These are phyloP conservation scores for Mus caroli DNA, from an alignment of 2,797 vertebrate genomes.

Conservation along the genomic window DNA sequence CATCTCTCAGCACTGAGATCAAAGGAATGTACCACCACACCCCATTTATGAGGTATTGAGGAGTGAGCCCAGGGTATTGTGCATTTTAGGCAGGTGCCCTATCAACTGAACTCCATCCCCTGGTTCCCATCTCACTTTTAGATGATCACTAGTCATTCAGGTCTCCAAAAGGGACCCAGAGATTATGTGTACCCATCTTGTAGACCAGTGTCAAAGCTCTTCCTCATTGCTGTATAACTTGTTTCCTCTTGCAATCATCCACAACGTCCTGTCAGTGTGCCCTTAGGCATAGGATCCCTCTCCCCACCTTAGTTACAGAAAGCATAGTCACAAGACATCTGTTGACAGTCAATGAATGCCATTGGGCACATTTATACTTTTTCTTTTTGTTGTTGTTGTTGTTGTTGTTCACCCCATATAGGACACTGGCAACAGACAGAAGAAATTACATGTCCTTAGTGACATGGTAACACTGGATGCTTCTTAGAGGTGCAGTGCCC, in stretches of 20 bases:
- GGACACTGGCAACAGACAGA: background rate
- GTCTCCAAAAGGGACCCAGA: background rate
- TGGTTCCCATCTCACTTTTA: background rate
- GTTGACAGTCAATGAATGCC: background rate
- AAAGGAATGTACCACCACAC: background rate
- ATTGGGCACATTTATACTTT: background rate
- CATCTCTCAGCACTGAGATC: background rate
- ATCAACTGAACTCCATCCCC: background rate
- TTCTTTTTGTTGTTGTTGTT: background rate
- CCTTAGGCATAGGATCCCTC: background rate
- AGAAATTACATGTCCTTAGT: background rate
- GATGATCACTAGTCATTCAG: background rate
- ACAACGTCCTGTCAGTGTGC: too few species aligned
- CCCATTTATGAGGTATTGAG: background rate
- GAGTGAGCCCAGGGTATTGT: background rate
- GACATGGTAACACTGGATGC: background rate
- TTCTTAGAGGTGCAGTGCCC: background rate
- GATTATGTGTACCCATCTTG: background rate
- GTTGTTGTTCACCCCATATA: background rate
- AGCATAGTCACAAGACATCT: background rate
- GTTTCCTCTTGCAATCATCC: background rate
- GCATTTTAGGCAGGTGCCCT: background rate
- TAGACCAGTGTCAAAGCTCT: background rate
- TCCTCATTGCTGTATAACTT: background rate
- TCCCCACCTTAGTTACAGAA: background rate